A percentile compares a stretch with the other conserved stretches of the same genome.
phyloP scores from a whole-genome alignment of 30 jellyfish, hydroid and myxozoan genomes.

The Aurelia aurita region DNA sequence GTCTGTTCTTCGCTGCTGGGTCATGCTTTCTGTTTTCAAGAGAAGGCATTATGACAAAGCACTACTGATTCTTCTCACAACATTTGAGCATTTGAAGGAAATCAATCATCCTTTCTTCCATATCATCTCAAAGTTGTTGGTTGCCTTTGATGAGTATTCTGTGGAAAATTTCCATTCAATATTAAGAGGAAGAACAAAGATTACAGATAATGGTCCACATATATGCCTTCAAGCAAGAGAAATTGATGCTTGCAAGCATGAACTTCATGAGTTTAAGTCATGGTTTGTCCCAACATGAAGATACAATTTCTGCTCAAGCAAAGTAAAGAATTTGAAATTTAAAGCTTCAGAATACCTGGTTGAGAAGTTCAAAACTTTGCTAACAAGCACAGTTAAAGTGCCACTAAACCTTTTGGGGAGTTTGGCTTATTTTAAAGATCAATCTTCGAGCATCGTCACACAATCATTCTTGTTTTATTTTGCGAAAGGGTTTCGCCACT shows the following conservation, averaged over 20 bases:
- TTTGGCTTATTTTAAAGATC: too few species aligned
- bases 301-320: constrained; percentile 34
- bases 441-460: too few species aligned
- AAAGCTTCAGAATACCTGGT: constrained; percentile 20
- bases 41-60: constrained; percentile 44
- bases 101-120: constrained; percentile 21
- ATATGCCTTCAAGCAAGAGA: too few species aligned
- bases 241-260: too few species aligned
- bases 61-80: constrained; percentile 11
- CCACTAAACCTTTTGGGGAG: too few species aligned
- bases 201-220: constrained; percentile 30
- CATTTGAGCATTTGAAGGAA: constrained; percentile 1
- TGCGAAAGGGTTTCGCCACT: too few species aligned
- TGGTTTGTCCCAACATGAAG: constrained; percentile 39
- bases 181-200: constrained; percentile 29
- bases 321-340: neutral
- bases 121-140: constrained; percentile 14
- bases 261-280: constrained; percentile 35
- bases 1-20: constrained; percentile 44
- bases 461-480: too few species aligned
- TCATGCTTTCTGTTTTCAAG: constrained; percentile 46
- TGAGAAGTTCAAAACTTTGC: neutral
- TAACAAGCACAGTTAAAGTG: constrained; percentile 17
- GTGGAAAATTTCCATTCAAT: constrained; percentile 17
- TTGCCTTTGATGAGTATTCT: constrained; percentile 53